Percentiles rank a stretch among this genome's conserved stretches.
Conservation (phyloP, 2,797 vertebrate species). For the Molossus molossus region DNA sequence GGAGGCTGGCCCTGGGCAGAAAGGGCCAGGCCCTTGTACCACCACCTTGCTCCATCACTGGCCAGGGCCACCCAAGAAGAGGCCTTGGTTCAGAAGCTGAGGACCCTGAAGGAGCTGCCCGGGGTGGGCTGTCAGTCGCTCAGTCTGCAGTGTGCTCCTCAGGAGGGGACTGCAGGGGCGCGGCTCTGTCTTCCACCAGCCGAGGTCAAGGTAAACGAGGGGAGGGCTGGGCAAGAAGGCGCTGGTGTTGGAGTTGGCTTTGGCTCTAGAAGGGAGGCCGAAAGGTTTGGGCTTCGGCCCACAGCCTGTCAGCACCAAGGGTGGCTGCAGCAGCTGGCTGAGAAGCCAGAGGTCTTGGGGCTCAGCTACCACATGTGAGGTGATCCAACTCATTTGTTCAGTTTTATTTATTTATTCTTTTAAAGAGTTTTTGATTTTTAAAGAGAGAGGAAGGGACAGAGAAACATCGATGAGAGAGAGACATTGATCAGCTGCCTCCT, state of each 20-base stretch:
- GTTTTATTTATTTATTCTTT: conserved; percentile 6
- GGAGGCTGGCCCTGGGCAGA: background rate
- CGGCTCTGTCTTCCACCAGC: background rate
- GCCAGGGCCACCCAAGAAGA: background rate
- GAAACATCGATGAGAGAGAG: too few species aligned
- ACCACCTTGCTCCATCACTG: background rate
- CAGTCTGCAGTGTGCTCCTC: background rate
- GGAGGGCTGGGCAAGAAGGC: background rate
- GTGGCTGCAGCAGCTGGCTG: background rate
- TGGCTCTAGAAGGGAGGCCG: background rate
- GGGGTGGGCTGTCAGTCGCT: background rate
- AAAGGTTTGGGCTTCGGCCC: background rate
- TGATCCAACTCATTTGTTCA: background rate
- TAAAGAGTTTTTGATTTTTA: too few species aligned
- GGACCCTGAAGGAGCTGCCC: background rate
- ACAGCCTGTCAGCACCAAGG: background rate
- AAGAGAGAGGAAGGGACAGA: too few species aligned
- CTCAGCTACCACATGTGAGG: background rate
- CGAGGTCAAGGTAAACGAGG: background rate
- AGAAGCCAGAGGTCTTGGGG: background rate
- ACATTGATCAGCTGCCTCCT: too few species aligned
- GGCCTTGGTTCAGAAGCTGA: background rate
- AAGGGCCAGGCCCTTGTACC: background rate
- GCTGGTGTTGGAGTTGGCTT: background rate
- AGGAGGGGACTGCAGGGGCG: too few species aligned